Evolutionary conservation across 2,888 invertebrate species (phyloP).

Genomic region (Tenthredo distinguenda): DNA sequence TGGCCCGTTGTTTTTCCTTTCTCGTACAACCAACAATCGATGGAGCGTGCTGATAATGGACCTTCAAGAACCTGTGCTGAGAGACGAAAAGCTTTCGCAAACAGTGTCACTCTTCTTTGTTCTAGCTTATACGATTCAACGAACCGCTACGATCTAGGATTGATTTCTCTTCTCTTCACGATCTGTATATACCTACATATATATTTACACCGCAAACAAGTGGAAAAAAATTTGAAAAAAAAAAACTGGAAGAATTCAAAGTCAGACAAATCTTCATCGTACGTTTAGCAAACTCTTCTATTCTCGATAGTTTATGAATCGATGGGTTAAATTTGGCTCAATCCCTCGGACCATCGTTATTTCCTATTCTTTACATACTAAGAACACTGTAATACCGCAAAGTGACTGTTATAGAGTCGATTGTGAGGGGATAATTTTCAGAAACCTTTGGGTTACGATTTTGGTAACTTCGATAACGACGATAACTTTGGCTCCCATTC

Average conservation of each 20-base stretch:
- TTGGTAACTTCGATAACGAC: background rate
- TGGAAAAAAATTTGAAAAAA: background rate
- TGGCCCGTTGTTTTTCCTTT: constrained; percentile 46
- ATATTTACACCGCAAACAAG: background rate
- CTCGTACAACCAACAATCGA: constrained; percentile 49
- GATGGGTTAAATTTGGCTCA: background rate
- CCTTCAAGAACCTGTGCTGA: constrained; percentile 22
- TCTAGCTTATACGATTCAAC: background rate
- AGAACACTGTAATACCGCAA: no score
- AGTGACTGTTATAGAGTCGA: background rate
- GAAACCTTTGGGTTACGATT: background rate
- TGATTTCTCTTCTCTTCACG: constrained; percentile 25
- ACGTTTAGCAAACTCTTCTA: background rate
- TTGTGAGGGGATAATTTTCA: background rate
- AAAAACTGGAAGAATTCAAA: background rate
- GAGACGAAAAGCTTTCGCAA: constrained; percentile 35
- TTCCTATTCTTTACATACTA: background rate
- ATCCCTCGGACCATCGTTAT: background rate
- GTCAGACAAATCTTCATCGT: background rate
- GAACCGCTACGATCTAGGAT: constrained; percentile 14
- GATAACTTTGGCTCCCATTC: background rate
- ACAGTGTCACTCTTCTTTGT: constrained; percentile 32
- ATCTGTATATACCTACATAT: background rate
- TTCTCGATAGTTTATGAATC: background rate
- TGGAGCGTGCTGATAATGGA: constrained; percentile 48